phyloP scores from a whole-genome alignment of 1,140 invertebrate genomes.

The Drosophila lacertosa region DNA sequence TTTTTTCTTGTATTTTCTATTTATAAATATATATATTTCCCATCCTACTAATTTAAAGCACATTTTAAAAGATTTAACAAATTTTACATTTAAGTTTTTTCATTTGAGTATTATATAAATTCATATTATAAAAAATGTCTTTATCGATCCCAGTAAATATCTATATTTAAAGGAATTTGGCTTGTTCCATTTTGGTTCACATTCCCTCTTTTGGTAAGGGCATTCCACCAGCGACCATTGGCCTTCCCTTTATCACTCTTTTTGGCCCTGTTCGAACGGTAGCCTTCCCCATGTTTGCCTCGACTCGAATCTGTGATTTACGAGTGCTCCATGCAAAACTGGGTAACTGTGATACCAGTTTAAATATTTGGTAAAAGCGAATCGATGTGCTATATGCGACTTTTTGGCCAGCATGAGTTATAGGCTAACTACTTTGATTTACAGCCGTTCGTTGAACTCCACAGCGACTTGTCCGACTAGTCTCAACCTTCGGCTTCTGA shows the following conservation, averaged over 20 bases:
- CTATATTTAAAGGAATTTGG: not conserved
- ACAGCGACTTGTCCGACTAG: constrained; percentile 6
- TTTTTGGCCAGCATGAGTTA: constrained; percentile 58
- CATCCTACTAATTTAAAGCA: too few species aligned
- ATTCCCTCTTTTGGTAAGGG: not conserved
- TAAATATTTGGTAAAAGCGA: constrained; percentile 58
- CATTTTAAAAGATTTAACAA: too few species aligned
- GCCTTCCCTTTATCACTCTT: not conserved
- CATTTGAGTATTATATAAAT: too few species aligned
- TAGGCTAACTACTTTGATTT: constrained; percentile 68
- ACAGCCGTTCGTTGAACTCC: constrained; percentile 52
- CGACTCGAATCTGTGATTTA: constrained; percentile 60
- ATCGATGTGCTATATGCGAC: constrained; percentile 57
- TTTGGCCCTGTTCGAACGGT: not conserved
- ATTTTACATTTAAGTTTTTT: too few species aligned
- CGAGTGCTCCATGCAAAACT: constrained; percentile 60
- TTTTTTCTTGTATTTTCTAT: too few species aligned
- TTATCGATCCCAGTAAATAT: too few species aligned
- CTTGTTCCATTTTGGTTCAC: not conserved
- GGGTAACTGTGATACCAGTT: constrained; percentile 75
- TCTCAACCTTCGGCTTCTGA: constrained; percentile 1
- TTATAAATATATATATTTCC: too few species aligned
- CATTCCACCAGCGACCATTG: constrained; percentile 15
- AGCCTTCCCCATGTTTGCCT: constrained; percentile 4
- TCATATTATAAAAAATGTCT: too few species aligned